Evolutionary conservation across 2,888 invertebrate species (phyloP).

Genomic region (Xylota sylvarum): DNA sequence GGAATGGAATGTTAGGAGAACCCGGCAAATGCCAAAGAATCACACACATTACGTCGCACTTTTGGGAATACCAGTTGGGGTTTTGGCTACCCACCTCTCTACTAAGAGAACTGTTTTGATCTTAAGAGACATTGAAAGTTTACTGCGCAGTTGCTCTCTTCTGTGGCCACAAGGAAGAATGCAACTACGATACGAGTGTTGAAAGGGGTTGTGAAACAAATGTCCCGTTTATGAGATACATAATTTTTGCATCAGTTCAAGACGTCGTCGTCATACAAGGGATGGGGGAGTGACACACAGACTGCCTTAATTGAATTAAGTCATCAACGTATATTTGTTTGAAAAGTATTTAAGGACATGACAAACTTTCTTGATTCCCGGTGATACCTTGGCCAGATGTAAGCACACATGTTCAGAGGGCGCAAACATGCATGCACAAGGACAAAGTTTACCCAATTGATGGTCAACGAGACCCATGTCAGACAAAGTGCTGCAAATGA

Average conservation of each 20-base stretch:
- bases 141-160: slow-evolving; percentile 66
- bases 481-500: background rate
- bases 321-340: slow-evolving; percentile 43
- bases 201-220: slow-evolving; percentile 44
- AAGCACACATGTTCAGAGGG: background rate
- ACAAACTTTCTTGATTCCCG: slow-evolving; percentile 22
- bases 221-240: slow-evolving; percentile 56
- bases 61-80: background rate
- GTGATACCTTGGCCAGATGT: slow-evolving; percentile 14
- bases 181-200: slow-evolving; percentile 31
- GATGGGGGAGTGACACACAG: slow-evolving; percentile 38
- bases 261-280: background rate
- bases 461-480: slow-evolving; percentile 31
- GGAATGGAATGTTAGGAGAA: slow-evolving; percentile 38
- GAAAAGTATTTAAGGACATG: slow-evolving; percentile 18
- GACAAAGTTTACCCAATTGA: slow-evolving; percentile 18
- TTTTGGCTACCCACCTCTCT: background rate
- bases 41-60: slow-evolving; percentile 23
- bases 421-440: background rate
- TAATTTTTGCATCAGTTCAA: slow-evolving; percentile 56
- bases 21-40: slow-evolving; percentile 35
- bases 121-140: slow-evolving; percentile 41
- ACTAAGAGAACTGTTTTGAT: slow-evolving; percentile 16
- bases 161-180: slow-evolving; percentile 5
- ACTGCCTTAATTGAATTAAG: slow-evolving; percentile 57